Conservation (phyloP, 2,797 vertebrate species). For the Notamacropus eugenii region DNA sequence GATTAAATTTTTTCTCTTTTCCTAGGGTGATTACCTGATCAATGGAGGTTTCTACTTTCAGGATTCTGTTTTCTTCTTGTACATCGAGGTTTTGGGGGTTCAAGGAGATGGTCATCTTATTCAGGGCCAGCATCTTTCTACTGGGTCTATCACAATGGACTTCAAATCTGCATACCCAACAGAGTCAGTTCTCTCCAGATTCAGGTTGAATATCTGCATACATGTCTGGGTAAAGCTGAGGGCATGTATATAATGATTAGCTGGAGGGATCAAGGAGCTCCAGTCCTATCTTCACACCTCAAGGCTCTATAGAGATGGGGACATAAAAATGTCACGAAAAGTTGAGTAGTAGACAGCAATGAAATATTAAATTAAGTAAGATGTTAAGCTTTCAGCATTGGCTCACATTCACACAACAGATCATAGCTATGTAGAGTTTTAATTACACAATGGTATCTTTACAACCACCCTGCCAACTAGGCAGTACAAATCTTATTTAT, state of each 20-base stretch:
- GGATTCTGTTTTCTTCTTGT: conserved; percentile 31
- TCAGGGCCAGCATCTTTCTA: neutral
- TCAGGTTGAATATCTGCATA: neutral
- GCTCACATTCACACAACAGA: neutral
- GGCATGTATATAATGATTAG: neutral
- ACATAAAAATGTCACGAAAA: neutral
- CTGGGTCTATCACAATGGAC: neutral
- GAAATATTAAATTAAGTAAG: neutral
- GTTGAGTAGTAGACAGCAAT: neutral
- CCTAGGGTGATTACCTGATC: conserved; percentile 6
- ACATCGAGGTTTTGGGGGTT: conserved; percentile 19
- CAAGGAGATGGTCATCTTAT: conserved; percentile 33
- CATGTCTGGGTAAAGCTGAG: neutral
- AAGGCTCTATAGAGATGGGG: neutral
- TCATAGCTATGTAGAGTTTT: neutral
- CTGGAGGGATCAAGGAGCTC: neutral
- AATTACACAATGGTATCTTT: neutral
- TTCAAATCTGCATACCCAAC: neutral
- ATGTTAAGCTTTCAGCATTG: too few relatives aligned
- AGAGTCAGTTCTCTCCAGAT: neutral
- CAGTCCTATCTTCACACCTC: neutral
- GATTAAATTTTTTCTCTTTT: conserved; percentile 23
- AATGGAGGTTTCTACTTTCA: conserved; percentile 1
- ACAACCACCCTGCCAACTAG: neutral
- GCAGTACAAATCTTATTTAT: neutral